A percentile compares a stretch with the other conserved stretches of the same genome.
phyloP scores from a whole-genome alignment of 53 echinoderm and acorn worm genomes.

The Holothuria leucospilota region DNA sequence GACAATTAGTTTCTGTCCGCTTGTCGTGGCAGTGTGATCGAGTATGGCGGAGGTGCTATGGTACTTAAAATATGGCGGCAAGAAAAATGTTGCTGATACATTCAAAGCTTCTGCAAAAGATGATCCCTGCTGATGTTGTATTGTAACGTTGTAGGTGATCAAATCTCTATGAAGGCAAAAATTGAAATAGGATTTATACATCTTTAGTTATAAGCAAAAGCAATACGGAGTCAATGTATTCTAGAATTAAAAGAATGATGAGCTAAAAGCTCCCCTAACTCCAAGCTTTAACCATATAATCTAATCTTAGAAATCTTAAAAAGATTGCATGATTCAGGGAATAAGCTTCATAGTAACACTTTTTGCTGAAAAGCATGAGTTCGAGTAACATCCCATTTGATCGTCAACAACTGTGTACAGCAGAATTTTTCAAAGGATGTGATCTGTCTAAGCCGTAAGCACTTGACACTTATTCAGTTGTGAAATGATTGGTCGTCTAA shows the following conservation, averaged over 20 bases:
- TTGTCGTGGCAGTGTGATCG: not conserved
- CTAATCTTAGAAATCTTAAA: too few species aligned
- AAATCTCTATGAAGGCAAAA: slow-evolving; percentile 3
- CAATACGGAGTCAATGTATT: too few species aligned
- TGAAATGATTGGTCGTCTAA: not conserved
- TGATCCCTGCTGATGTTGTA: slow-evolving; percentile 3
- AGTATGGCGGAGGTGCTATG: slow-evolving; percentile 22
- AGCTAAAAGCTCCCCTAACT: too few species aligned
- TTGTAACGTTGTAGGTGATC: slow-evolving; percentile 1
- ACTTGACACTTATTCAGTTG: not conserved
- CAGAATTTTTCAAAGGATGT: too few species aligned
- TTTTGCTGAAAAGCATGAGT: too few species aligned
- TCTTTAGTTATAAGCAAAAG: too few species aligned
- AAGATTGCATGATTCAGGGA: too few species aligned
- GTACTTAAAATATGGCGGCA: slow-evolving; percentile 58
- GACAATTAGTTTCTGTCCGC: not conserved
- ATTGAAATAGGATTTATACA: not conserved
- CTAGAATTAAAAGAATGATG: too few species aligned
- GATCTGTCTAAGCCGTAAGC: not conserved
- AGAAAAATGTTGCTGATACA: slow-evolving; percentile 47
- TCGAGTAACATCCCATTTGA: too few species aligned
- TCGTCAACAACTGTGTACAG: too few species aligned
- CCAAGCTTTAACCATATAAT: too few species aligned
- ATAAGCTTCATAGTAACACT: too few species aligned
- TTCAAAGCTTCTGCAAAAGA: slow-evolving; percentile 51